phyloP scores from a whole-genome alignment of 2,888 invertebrate species.

The Epinotia bilunana region DNA sequence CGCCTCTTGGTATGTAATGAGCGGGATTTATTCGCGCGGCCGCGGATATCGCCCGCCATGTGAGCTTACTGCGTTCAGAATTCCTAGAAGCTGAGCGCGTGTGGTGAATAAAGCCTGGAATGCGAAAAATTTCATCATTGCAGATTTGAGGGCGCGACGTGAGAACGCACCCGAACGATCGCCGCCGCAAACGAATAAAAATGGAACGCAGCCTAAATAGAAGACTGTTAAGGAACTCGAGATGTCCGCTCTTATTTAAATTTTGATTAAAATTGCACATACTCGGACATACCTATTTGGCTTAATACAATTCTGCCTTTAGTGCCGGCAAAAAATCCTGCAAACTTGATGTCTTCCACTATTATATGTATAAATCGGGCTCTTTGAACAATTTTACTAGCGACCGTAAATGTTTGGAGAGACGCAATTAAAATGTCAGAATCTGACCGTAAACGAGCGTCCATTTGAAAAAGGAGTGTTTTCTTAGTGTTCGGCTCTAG shows the following conservation, averaged over 20 bases:
- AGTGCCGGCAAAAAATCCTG: constrained; percentile 53
- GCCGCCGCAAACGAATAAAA: constrained; percentile 62
- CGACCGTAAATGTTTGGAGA: constrained; percentile 74
- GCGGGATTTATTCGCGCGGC: constrained; percentile 73
- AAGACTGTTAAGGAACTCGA: constrained; percentile 57
- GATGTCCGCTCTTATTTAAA: constrained; percentile 60
- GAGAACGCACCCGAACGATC: constrained; percentile 64
- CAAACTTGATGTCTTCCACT: constrained; percentile 68
- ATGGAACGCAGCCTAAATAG: constrained; percentile 64
- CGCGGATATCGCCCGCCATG: constrained; percentile 70
- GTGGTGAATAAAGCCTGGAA: constrained; percentile 80
- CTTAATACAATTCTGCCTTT: constrained; percentile 44
- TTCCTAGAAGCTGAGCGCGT: constrained; percentile 79
- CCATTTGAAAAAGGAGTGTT: constrained; percentile 79
- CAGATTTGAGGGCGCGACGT: constrained; percentile 79
- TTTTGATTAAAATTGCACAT: constrained; percentile 65
- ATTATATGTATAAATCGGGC: constrained; percentile 65
- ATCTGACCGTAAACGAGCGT: constrained; percentile 78
- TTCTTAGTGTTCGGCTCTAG: constrained; percentile 68
- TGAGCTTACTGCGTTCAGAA: constrained; percentile 68
- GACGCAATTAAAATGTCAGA: constrained; percentile 80
- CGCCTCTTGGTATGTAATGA: constrained; percentile 76
- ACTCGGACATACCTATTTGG: constrained; percentile 43
- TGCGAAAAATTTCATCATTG: constrained; percentile 77
- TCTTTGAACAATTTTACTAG: constrained; percentile 79